Conservation (phyloP, 2,113 vertebrate species). For the Plotosus lineatus region DNA sequence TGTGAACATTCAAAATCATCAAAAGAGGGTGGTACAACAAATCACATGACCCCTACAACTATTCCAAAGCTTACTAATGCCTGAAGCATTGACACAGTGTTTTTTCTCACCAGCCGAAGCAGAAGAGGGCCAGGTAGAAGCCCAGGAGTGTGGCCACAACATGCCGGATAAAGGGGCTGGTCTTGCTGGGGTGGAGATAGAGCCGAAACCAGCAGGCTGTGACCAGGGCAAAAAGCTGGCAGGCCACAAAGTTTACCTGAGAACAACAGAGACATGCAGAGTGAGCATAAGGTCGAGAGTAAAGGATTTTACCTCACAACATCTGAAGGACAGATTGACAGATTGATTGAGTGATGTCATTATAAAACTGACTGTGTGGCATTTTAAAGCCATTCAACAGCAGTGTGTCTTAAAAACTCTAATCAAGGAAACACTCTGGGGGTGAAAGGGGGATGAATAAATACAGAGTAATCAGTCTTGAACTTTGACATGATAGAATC, state of each 20-base stretch:
- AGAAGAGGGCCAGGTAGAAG: conserved; percentile 98
- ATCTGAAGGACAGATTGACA: too few species aligned
- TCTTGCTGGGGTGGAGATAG: conserved; percentile 95
- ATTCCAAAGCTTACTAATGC: background rate
- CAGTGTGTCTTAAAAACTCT: too few species aligned
- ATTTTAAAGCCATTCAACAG: too few species aligned
- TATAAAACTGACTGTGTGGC: too few species aligned
- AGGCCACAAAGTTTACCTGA: conserved; percentile 97
- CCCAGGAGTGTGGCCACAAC: conserved; percentile 94
- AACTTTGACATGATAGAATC: background rate
- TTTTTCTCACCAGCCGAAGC: conserved; percentile 97
- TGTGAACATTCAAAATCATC: background rate
- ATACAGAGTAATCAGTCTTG: background rate
- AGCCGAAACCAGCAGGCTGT: conserved; percentile 94
- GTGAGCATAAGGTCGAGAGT: background rate
- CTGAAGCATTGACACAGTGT: background rate
- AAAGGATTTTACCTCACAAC: background rate
- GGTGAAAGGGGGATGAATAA: too few species aligned
- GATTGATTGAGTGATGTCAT: too few species aligned
- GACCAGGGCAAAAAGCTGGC: conserved; percentile 94
- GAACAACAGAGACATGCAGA: conserved; percentile 7
- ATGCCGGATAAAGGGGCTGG: conserved; percentile 92
- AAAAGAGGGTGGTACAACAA: background rate
- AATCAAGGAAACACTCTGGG: background rate
- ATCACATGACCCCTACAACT: background rate